Conservation (phyloP, 2,888 invertebrate species). For the Halictus ligatus region DNA sequence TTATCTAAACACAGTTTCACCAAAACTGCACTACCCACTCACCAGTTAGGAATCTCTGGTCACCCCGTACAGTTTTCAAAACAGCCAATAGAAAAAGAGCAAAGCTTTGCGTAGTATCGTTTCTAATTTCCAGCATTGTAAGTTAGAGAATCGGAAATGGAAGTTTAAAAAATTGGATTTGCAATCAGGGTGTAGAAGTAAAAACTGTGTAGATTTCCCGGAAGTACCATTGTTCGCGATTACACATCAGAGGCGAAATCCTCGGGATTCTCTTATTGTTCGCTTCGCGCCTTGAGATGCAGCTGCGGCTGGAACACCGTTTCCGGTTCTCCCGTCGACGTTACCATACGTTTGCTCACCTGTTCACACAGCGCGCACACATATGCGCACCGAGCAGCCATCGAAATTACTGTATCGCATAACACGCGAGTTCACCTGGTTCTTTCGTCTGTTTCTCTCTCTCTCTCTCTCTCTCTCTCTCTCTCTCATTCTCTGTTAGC, state of each 20-base stretch:
- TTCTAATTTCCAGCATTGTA: too few species aligned
- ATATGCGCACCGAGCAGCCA: neutral
- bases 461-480: too few species aligned
- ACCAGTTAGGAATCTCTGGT: too few species aligned
- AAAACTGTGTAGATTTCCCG: neutral
- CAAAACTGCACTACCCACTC: too few species aligned
- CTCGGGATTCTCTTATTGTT: constrained; percentile 21
- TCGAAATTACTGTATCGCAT: constrained; percentile 19
- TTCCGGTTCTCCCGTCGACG: constrained; percentile 15
- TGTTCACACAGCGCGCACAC: constrained; percentile 11
- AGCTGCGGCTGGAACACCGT: constrained; percentile 22
- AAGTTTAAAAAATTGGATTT: too few species aligned
- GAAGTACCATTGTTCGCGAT: neutral
- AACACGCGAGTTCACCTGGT: constrained; percentile 15
- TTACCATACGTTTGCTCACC: constrained; percentile 16
- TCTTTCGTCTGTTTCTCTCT: constrained; percentile 21
- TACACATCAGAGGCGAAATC: neutral
- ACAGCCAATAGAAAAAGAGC: too few species aligned
- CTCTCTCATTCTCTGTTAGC: constrained; percentile 8
- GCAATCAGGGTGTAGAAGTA: neutral
- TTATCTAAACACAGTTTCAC: too few species aligned
- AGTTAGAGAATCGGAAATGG: too few species aligned
- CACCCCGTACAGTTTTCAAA: too few species aligned
- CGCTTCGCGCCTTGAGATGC: neutral
- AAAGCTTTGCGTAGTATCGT: too few species aligned